Evolutionary conservation across 2,113 vertebrate species (phyloP), one percentile per base, ranked within the genome.

Genomic region (Carassius gibelio): DNA sequence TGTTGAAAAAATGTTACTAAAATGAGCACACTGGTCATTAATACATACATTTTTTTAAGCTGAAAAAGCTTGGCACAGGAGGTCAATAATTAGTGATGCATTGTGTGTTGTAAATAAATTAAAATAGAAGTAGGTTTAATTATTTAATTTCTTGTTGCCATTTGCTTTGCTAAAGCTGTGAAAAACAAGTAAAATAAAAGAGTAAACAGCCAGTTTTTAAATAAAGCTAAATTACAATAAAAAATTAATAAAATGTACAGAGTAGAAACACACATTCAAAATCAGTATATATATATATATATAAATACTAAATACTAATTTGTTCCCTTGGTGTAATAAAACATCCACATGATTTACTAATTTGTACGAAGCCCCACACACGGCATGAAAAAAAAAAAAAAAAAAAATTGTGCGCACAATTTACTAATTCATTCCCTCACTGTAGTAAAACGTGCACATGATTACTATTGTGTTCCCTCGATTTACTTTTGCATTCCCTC

Each of bases 1-100:
- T 34, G 42, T 78, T n/a, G 34, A 5, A 30, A 8, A 30, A 21
- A 26, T 11, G 17, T 1, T 9, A 48, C 45, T 38, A 61, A 15
- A 55, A 34, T 50, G n/a, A 17, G 50, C 23, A 62, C 15, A 38
- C 19, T 38, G 1, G 9, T 76, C 78, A 45, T 61, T 62, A 79
- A 9, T 79, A 26, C 36, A 80, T 17, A 1, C 23, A 23, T 64
- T 80, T 6, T 8, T 81, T 42, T 55, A 66, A 30, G 79, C 38
- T 52, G 48, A 55, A 81, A 38, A 4, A 52, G 36, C 11, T 50
- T 50, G 11, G 69, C 34, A 85, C 62, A 82, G 72, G 79, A 83
- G 79, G 80, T 23, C 75, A 78, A 61, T 38, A 30, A 83, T 74
- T 75, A 74, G 48, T 83, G 38, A 74, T 11, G 5, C 36, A 23